Base-by-base conservation (phyloP, 1,140 invertebrate species). In the Microplitis mediator region DNA sequence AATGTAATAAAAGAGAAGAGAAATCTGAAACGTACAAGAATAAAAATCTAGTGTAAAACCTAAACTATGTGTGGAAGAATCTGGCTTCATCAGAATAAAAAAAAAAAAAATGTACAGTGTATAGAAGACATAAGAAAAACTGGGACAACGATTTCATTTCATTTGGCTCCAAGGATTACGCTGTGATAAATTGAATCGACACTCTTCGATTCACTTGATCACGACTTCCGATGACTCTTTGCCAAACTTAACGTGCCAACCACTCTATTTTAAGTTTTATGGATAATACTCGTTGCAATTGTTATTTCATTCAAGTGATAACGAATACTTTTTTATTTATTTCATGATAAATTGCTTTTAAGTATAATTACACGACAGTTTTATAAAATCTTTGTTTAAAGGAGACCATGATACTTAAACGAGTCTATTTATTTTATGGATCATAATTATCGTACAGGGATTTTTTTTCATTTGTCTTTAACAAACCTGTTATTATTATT, bases 121-220 rank as follows among this genome's bases (percentile, higher is more conserved):
- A 56, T 56, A 8, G 52, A 51, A 51, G 58, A 36, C 13, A 62
- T 23, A 50, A 62, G 32, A 63, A 72, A 52, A 32, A 45, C 51
- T 67, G 45, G 51, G 56, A 35, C 54, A 52, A 60, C 51, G 51
- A 69, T 61, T 65, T 67, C 64, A 54, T 36, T 73, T 45, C 39
- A 45, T 45, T 45, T 45, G 39, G 39, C 39, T 45, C 39, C 39
- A 5, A 45, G 11, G 11, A 45, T 45, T 11, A 45, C 39, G 8
- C 45, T 14, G 50, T 51, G 64, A 73, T 73, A 67, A 73, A 73
- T 73, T 73, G 71, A 68, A 68, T 73, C 65, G 71, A 68, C 65
- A 67, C 63, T 64, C 62, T 64, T 23, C 32, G 23, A 56, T 56
- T 14, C 51, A 45, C 32, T 68, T 45, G 66, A 51, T 68, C 66